Base-by-base conservation (phyloP, 2,888 invertebrate genomes). In the Pseudococcus jackbeardsleyi region DNA sequence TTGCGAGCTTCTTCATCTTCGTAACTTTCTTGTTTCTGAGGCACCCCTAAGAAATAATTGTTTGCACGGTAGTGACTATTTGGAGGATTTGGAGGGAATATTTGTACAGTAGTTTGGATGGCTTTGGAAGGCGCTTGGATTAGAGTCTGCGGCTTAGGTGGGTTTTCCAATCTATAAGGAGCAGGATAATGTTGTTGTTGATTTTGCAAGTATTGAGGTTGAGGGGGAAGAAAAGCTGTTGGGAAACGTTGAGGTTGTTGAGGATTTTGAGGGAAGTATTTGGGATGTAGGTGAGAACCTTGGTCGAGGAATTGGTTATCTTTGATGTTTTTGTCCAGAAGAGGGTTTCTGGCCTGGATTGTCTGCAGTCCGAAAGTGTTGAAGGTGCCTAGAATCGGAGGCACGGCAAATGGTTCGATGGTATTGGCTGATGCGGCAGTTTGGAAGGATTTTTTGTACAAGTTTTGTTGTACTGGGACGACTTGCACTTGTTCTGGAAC, bases 311-410 rank as follows among this genome's bases (percentile, higher is more conserved):
- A 84, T 48, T 89, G 89, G 59, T 85, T 85, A 19, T 89, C 89
- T 42, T 89, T 85, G 64, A 89, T 92, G 17, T 91, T 92, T 91
- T 92, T 92, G 84, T 92, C 92, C 26, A 91, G 92, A 68, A 91
- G 90, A 90, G 93, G 93, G 90, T 93, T 92, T 90, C 93, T 91
- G 89, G 92, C 92, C 91, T 94, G 93, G 15, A 93, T 91, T 42
- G 93, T 92, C 84, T 93, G 93, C 89, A 94, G 92, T n/a, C 94
- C 94, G 90, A 93, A 94, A 19, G 93, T 92, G 90, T 93, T 93
- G 91, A 94, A 94, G 88, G 94, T 92, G 89, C 94, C 94, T 91
- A 92, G 89, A 84, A 92, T 90, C 8, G 90, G 90, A 9, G 90
- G 90, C 19, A 90, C 90, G n/a, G 90, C 90, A 85, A 90, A 90